A percentile compares a stretch with the other conserved stretches of the same genome.
phyloP scores from a whole-genome alignment of 2,888 invertebrate species.

The Beris morrisii region DNA sequence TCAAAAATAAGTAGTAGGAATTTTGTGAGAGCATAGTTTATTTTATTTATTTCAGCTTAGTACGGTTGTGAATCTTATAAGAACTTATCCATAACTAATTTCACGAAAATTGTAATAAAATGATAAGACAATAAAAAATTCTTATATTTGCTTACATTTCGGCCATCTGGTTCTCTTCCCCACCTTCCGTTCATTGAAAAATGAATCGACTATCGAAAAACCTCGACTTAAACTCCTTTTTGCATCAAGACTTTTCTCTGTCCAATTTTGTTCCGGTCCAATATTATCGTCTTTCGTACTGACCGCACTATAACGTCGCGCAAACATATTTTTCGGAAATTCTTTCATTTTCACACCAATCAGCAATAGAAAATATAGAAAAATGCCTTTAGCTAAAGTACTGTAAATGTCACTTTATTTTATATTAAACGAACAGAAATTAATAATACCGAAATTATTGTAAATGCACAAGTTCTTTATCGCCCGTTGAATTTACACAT shows the following conservation, averaged over 20 bases:
- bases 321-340: conserved; percentile 61
- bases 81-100: not conserved
- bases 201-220: conserved; percentile 56
- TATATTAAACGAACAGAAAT: no score
- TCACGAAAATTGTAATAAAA: no score
- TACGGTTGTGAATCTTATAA: not conserved
- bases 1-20: no score
- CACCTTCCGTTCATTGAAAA: conserved; percentile 54
- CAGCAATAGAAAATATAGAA: not conserved
- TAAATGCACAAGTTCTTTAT: no score
- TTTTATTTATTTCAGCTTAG: no score
- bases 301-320: conserved; percentile 62
- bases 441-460: no score
- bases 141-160: conserved; percentile 55
- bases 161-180: conserved; percentile 54
- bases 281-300: conserved; percentile 52
- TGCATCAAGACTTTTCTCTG: conserved; percentile 51
- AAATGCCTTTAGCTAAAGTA: not conserved
- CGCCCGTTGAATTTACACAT: no score
- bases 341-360: conserved; percentile 62
- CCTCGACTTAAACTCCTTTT: conserved; percentile 53
- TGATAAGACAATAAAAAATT: not conserved
- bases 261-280: conserved; percentile 35
- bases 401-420: not conserved
- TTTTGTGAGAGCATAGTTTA: no score